Evolutionary conservation across 2,797 vertebrate genomes (phyloP).

Genomic region (Rhodeus uyekii): DNA sequence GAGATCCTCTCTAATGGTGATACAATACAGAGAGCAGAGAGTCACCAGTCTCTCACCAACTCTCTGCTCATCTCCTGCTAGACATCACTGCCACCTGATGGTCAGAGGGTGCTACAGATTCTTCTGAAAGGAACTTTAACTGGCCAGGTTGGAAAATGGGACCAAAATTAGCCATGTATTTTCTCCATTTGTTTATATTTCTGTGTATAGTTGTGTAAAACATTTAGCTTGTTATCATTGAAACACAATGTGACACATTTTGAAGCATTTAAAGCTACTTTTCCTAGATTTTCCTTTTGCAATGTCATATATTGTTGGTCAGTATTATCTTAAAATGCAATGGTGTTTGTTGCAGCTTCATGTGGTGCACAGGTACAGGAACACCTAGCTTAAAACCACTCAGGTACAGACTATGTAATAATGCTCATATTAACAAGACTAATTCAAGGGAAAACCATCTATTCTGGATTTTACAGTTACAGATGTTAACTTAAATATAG

Average conservation of each 20-base stretch:
- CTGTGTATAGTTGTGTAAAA: conserved; percentile 24
- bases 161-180: conserved; percentile 1
- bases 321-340: neutral
- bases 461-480: neutral
- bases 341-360: neutral
- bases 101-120: conserved; percentile 18
- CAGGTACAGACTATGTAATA: neutral
- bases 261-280: conserved; percentile 10
- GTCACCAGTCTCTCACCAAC: conserved; percentile 72
- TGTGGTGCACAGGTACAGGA: neutral
- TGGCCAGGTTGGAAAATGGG: neutral
- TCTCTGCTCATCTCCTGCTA: conserved; percentile 84
- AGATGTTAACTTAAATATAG: neutral
- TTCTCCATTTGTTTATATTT: conserved; percentile 9
- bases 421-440: neutral
- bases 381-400: neutral
- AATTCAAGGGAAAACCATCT: neutral
- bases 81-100: conserved; percentile 65
- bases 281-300: neutral
- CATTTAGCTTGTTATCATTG: conserved; percentile 17
- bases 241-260: conserved; percentile 3
- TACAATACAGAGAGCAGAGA: conserved; percentile 67
- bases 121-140: neutral
- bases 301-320: neutral
- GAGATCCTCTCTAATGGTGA: conserved; percentile 77